Evolutionary conservation across 2,113 vertebrate species (phyloP), one percentile per base, ranked within the genome.

Genomic region (Platanista minor): DNA sequence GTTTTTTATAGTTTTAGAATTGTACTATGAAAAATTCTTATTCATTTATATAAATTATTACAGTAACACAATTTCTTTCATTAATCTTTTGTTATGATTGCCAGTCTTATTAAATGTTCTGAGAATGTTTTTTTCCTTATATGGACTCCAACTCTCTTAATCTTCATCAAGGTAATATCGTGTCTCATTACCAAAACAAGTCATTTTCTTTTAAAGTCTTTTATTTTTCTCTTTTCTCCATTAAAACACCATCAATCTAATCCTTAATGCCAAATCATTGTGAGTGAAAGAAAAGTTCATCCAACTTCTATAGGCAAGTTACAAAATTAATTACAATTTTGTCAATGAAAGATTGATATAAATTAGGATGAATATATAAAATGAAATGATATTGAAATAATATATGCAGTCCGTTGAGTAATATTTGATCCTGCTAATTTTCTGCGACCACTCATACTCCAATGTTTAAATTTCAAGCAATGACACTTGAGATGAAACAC

Each of bases 161-260:
- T 94, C 94, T 96, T 96, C 82, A 91, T 95, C 57, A 95, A 90
- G 96, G 71, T 95, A 86, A 62, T 72, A 97, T n/a, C 33, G 92
- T 61, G 36, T 92, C 75, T 93, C 90, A 90, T 96, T 97, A 94
- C 17, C 13, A 90, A 98, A 96, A 80, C 62, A 90, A 86, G 61
- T 75, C 23, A 96, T 69, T 90, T 95, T 95, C 33, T 57, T 93
- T 93, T 84, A 84, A 94, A 71, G 1, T 74, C 36, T 92, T 91
- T 95, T 86, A 72, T 83, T 96, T 75, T 81, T 83, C 49, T 86
- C 54, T 54, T 84, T 69, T 71, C 25, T 97, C 69, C 62, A 90
- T 95, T 93, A 95, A 97, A 93, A 91, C 3, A 36, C 2, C n/a
- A 90, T 94, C 57, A 96, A 67, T 96, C 72, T 96, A 46, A 85